Evolutionary conservation across 2,888 invertebrate species (phyloP), one percentile per base, ranked within the genome.

Genomic region (Eupithecia subfuscata): DNA sequence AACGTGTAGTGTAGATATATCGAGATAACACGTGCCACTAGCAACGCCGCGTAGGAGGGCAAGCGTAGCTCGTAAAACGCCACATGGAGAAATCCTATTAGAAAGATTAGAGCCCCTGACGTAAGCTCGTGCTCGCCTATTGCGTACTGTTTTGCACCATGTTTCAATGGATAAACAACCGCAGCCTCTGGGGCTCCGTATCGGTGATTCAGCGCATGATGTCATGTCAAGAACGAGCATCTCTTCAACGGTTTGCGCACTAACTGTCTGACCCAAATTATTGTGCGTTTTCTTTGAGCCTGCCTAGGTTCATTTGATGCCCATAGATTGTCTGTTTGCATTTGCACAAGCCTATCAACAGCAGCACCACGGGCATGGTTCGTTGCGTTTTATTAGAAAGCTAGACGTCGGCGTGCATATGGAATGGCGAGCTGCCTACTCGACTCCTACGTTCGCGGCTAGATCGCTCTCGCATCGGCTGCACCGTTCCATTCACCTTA

Each of bases 401-500:
- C 90, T 88, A 85, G 85, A 85, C 74, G 70, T 75, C 68, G 68
- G 88, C 86, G 87, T 88, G 87, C 87, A 87, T 87, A 88, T 88
- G 90, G 89, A 90, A 89, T 86, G 89, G 83, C 83, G 84, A 83
- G 85, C 84, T 83, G 84, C 82, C 71, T 75, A 76, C 78, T 81
- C 85, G 82, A 81, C 88, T 88, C 86, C 88, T 87, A 87, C 89
- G 88, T 82, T 82, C 40, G 76, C 76, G 67, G 79, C 83, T 85
- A 84, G 85, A 84, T 87, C 86, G 86, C 83, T 86, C 88, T 86
- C 88, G 88, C 87, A 90, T 91, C 89, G 92, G 89, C 88, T 91
- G 94, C 93, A 92, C 90, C 89, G 92, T 93, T 93, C 93, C 94
- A 93, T 93, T 94, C 94, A 94, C 94, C 94, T 92, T 92, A 92